Evolutionary conservation across 2,113 vertebrate species (phyloP).

Genomic region (Oncorhynchus gorbuscha): DNA sequence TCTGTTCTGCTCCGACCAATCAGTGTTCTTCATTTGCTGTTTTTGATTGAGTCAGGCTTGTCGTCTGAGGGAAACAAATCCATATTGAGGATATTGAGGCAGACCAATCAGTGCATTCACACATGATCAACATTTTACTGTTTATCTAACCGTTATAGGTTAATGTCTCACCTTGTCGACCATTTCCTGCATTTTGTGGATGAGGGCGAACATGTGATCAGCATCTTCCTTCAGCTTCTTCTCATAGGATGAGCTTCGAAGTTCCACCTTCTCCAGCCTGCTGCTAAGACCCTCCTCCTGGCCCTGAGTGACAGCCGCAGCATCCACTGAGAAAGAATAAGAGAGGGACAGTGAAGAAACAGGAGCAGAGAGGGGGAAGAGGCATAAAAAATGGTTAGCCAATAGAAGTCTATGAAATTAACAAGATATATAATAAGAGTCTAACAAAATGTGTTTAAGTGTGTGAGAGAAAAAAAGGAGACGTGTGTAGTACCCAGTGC

Average conservation of each 20-base stretch:
- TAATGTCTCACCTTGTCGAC: conserved; percentile 49
- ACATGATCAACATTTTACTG: no score
- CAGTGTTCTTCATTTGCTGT: not conserved
- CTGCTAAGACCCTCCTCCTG: conserved; percentile 62
- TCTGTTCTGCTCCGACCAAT: not conserved
- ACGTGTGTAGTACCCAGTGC: conserved; percentile 62
- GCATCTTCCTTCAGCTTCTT: conserved; percentile 73
- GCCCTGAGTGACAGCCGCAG: not conserved
- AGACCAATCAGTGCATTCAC: not conserved
- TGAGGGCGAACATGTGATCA: conserved; percentile 47
- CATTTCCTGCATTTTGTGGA: conserved; percentile 60
- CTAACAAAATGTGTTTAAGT: no score
- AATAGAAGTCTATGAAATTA: not conserved
- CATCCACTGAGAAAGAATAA: no score
- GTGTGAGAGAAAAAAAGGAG: no score
- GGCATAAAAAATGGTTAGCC: no score
- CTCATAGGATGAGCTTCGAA: conserved; percentile 60
- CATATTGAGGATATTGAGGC: not conserved
- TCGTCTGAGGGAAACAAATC: conserved; percentile 21
- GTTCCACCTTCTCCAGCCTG: conserved; percentile 56
- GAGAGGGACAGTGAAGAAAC: not conserved
- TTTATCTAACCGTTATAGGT: no score
- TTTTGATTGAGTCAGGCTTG: conserved; percentile 31
- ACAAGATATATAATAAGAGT: no score
- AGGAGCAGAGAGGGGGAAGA: not conserved